Evolutionary conservation across 2,113 vertebrate species (phyloP).

Genomic region (Sminthopsis crassicaudata): DNA sequence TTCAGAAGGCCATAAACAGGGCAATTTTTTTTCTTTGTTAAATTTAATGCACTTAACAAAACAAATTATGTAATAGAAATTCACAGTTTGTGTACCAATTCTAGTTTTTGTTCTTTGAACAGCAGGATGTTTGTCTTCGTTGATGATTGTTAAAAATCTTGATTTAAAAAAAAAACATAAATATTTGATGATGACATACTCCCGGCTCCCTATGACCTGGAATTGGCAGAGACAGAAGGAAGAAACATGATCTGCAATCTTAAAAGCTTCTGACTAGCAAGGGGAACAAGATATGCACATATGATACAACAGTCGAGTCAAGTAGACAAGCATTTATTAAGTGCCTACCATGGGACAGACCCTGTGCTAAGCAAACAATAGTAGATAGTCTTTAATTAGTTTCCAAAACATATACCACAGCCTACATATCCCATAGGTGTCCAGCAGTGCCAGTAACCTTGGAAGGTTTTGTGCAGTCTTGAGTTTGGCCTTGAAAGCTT

Average conservation of each 20-base stretch:
- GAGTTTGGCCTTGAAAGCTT: not conserved
- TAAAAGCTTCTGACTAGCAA: not conserved
- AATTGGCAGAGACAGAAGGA: not conserved
- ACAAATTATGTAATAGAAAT: not conserved
- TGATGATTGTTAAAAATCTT: not conserved
- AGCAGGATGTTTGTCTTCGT: not conserved
- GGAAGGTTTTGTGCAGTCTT: not conserved
- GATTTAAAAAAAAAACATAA: not conserved
- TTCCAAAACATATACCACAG: accelerated
- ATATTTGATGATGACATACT: not conserved
- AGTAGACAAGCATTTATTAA: not conserved
- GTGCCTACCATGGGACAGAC: not conserved
- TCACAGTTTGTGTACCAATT: not conserved
- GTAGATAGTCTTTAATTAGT: not conserved
- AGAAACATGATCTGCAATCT: not conserved
- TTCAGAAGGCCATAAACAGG: not conserved
- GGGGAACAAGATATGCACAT: not conserved
- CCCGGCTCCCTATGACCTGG: not conserved
- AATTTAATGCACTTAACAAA: not conserved
- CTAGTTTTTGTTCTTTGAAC: not conserved
- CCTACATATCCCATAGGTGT: not conserved
- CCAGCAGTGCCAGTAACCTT: not conserved
- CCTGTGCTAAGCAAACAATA: not conserved
- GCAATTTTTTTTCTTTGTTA: not conserved
- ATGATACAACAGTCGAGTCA: not conserved